These are phyloP conservation scores for Harmothoe impar DNA, from an alignment of 2,888 invertebrate species.

Conservation along the genomic window DNA sequence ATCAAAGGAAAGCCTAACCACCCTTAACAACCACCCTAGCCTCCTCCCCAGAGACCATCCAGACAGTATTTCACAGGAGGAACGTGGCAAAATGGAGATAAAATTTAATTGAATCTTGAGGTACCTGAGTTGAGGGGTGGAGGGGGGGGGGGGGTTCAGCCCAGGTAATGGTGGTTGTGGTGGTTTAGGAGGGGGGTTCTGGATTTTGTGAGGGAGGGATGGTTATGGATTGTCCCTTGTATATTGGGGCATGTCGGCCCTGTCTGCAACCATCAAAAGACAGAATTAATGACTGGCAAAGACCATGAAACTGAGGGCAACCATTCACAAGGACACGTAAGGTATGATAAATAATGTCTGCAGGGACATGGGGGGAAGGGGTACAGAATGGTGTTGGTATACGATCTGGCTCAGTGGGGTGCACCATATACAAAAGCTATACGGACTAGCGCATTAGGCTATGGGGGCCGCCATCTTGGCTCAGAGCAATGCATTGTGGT, in stretches of 20 bases:
- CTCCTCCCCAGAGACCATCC: neutral
- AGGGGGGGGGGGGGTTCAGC: neutral
- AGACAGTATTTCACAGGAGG: constrained; percentile 4
- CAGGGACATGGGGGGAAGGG: neutral
- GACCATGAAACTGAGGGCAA: neutral
- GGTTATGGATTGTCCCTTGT: neutral
- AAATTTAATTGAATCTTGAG: constrained; percentile 36
- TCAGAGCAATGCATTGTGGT: no score
- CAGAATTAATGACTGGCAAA: neutral
- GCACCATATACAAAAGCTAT: no score
- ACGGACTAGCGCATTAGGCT: no score
- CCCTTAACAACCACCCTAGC: constrained; percentile 20
- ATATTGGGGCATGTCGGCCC: neutral
- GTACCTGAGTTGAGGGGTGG: neutral
- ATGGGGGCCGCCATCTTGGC: no score
- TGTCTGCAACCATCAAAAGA: neutral
- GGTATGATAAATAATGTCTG: neutral
- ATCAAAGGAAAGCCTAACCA: constrained; percentile 29
- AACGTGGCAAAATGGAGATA: constrained; percentile 34
- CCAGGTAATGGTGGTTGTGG: no score
- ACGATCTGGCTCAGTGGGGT: no score
- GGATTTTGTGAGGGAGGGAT: no score
- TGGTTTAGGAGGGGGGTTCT: no score
- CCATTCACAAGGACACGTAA: neutral
- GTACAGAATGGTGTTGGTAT: neutral